Base-by-base conservation (phyloP, 2,888 invertebrate species). In the Crocallis elinguaria region DNA sequence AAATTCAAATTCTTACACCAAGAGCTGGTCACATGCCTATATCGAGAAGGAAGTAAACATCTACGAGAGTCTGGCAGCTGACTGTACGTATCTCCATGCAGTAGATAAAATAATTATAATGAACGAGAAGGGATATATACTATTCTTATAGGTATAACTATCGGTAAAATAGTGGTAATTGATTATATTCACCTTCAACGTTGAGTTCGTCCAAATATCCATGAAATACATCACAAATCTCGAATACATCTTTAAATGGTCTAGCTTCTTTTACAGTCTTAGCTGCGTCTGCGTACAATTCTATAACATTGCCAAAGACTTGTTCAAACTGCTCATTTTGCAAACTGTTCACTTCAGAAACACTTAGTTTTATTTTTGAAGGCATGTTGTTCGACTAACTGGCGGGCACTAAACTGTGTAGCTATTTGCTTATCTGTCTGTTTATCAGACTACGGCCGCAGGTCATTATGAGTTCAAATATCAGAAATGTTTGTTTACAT, bases 251-350 rank as follows among this genome's bases (percentile, higher is more conserved):
- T 23, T 71, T 51, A 73, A 94, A 94, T 1, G 94, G 94, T 33
- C 93, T 78, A 62, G 83, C 78, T 36, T 79, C 77, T 51, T 86
- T 84, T 21, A 93, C 92, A 19, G 79, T 70, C 30, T 74, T 77
- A 0, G 94, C 93, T 14, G 93, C 93, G 54, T 89, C 89, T 6
- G 90, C 82, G 69, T 90, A 93, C 53, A 93, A 80, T 71, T 94
- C 94, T 45, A 94, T 92, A n/a, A 94, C 93, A 80, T 94, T 94
- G 13, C 89, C 89, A 71, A 94, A 94, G 45, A 93, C 77, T 69
- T 86, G 82, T 56, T 92, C 90, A 73, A 94, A 94, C 57, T 92
- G 84, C 35, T 92, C 89, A 36, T 75, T 82, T 36, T 80, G 75
- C 62, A 94, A 74, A 41, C 79, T 82, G 73, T 94, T 94, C 0